These are phyloP conservation scores for Gracilinanus agilis DNA, from an alignment of 2,113 vertebrate species.

Conservation along the genomic window DNA sequence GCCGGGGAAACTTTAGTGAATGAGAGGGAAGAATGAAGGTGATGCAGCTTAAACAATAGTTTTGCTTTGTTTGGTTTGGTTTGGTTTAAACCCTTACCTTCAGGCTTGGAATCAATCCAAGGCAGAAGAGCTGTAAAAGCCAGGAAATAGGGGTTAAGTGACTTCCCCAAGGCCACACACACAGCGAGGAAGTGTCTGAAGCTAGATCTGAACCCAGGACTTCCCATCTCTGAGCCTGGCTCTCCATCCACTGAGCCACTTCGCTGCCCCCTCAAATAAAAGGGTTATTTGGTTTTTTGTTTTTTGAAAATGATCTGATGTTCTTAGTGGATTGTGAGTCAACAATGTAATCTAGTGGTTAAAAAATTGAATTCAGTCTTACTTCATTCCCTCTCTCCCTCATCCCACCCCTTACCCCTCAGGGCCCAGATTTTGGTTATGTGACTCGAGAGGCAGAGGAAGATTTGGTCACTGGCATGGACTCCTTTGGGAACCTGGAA, in stretches of 20 bases:
- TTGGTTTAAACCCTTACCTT: too few relatives aligned
- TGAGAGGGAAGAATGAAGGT: background rate
- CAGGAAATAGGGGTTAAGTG: too few relatives aligned
- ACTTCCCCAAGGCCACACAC: too few relatives aligned
- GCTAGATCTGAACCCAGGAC: too few relatives aligned
- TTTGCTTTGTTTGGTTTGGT: background rate
- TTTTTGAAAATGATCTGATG: background rate
- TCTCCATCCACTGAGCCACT: too few relatives aligned
- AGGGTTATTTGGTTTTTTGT: too few relatives aligned
- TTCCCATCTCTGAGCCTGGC: too few relatives aligned
- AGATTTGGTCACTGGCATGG: constrained; percentile 82
- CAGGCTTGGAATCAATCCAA: too few relatives aligned
- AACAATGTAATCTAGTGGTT: background rate
- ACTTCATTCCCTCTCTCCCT: background rate
- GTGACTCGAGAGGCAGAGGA: constrained; percentile 84
- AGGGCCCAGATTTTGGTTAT: constrained; percentile 96
- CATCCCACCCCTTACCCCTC: background rate
- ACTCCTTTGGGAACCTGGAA: constrained; percentile 97
- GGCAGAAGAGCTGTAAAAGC: too few relatives aligned
- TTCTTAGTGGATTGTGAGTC: background rate
- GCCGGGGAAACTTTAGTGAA: background rate
- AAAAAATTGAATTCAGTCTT: background rate
- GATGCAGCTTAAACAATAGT: background rate
- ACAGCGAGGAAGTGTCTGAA: too few relatives aligned
- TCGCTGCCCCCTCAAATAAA: too few relatives aligned